Evolutionary conservation across 2,888 invertebrate genomes (phyloP).

Genomic region (Drosophila subsilvestris): DNA sequence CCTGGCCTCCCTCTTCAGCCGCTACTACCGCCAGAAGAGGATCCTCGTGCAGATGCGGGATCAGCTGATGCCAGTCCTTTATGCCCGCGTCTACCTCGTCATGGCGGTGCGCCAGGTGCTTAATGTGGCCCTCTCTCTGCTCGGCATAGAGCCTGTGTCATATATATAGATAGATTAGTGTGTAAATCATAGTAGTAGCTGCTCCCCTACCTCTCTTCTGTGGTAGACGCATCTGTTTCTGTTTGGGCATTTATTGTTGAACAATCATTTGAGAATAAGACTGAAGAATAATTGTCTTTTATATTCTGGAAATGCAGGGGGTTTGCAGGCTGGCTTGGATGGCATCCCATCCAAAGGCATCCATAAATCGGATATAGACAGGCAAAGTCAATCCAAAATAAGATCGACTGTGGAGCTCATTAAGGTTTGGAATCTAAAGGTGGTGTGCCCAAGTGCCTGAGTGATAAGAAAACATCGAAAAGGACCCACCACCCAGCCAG

Average conservation of each 20-base stretch:
- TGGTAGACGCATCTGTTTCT: not conserved
- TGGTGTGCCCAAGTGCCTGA: too few species aligned
- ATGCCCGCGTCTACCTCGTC: conserved; percentile 89
- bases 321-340: too few species aligned
- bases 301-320: too few species aligned
- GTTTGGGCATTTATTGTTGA: not conserved
- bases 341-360: too few species aligned
- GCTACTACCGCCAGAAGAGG: conserved; percentile 89
- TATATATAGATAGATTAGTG: conserved; percentile 88
- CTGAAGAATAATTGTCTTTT: too few species aligned
- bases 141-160: conserved; percentile 88
- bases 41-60: conserved; percentile 89
- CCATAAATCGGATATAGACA: too few species aligned
- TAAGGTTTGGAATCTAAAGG: not conserved
- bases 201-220: not conserved
- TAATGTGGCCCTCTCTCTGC: conserved; percentile 86
- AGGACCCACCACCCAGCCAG: not conserved
- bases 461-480: too few species aligned
- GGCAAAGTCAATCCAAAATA: not conserved
- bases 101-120: conserved; percentile 87
- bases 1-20: conserved; percentile 88
- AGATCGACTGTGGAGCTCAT: not conserved
- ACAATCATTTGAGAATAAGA: not conserved
- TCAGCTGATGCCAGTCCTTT: conserved; percentile 88
- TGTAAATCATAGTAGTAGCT: not conserved